Evolutionary conservation across 2,888 invertebrate genomes (phyloP), one percentile per base, ranked within the genome.

Genomic region (Anodontia alba): DNA sequence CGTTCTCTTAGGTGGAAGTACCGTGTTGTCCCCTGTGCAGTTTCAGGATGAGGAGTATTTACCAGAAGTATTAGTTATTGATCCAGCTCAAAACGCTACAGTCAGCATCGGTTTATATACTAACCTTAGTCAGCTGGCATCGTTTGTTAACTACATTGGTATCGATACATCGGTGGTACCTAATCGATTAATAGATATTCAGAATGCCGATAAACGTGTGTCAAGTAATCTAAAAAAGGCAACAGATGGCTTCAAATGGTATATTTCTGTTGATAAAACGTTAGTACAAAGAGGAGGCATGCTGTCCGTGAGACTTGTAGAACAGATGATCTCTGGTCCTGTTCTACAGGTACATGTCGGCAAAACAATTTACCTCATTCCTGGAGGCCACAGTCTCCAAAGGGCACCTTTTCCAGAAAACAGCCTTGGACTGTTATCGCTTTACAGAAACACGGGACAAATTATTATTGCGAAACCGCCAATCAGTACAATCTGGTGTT

Each of bases 81-180:
- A 81, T 23, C 79, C 81, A 3, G 57, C 17, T 5, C 26, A 71
- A 10, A 79, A 83, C 42, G 72, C 79, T 2, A 75, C 81, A 3
- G 46, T 83, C 26, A 73, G 71, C 15, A 81, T 74, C 12, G 51
- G 76, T 29, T 72, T 86, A 12, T 79, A 86, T 42, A 83, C 86
- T 49, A 83, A 83, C 33, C 69, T 77, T 12, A 70, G 80, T 26
- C 76, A 77, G 38, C 68, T 86, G 26, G 77, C 81, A 1, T 73
- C 83, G 7, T 79, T 83, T 75, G 81, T 86, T 1, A 86, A 86
- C 46, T 86, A 81, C 38, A 86, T 86, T 51, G 81, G 81, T 12
- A 86, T 86, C 36, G 79, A 86, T 33, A 73, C 81, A 8, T 62
- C 79, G 0, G 70, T 54, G 15, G 17, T 36, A 12, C 81, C 83